Evolutionary conservation across 2,797 vertebrate genomes (phyloP), one percentile per base, ranked within the genome.

Genomic region (Danio tinwini): DNA sequence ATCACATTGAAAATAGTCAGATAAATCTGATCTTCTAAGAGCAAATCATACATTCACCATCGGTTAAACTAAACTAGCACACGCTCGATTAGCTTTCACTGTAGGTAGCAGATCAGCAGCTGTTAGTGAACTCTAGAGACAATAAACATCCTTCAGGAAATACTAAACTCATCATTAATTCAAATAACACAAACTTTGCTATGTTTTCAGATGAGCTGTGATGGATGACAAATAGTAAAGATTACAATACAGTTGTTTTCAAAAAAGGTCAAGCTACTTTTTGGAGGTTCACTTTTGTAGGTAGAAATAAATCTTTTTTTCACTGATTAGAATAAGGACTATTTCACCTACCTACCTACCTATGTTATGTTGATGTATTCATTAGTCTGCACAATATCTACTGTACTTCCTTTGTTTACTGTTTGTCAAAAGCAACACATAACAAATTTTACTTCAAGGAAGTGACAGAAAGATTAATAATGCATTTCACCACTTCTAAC

Each of bases 11-110:
- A 72, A 67, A 70, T 47, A 74, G 56, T 78, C 55, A 67, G 67
- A 81, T 53, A 77, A 78, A 71, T 81, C 53, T 71, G 74, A 76
- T 70, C 92, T 89, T 91, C 92, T 92, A 92, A 92, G 90, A 93
- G 90, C 91, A 92, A 93, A 93, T 90, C 92, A 92, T 94, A 94
- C 93, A 94, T 94, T 94, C 93, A 93, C 89, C 92, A 94, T 94
- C 93, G 93, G 93, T 94, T 94, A 88, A 89, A 92, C 88, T 84
- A 19, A 92, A 86, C 85, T 89, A 87, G 90, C 86, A 68, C 39
- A 73, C 67, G 55, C 80, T 69, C 71, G 47, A 47, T 59, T 70
- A 78, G 73, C 40, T 74, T 67, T 75, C 42, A 65, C 73, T 81
- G 70, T 78, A 77, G 84, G 78, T 73, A 83, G 81, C 80, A 79